phyloP scores from a whole-genome alignment of 2,888 invertebrate species.

The Drosophila demipolita region DNA sequence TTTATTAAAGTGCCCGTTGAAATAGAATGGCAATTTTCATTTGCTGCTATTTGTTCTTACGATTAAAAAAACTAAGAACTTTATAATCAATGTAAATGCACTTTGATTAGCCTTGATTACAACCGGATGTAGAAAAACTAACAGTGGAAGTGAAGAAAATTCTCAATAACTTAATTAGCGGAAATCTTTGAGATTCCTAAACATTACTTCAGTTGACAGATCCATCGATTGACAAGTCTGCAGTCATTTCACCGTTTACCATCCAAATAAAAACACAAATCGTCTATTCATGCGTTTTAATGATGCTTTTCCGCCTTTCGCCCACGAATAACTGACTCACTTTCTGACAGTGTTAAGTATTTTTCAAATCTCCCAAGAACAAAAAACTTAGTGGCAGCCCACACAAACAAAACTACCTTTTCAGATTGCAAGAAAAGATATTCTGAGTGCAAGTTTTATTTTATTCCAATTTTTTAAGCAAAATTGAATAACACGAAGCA shows the following conservation, averaged over 20 bases:
- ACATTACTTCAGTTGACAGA: constrained; percentile 6
- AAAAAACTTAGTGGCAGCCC: constrained; percentile 12
- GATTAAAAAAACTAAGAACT: constrained; percentile 35
- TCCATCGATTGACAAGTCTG: constrained; percentile 1
- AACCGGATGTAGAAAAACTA: constrained; percentile 49
- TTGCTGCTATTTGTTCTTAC: constrained; percentile 48
- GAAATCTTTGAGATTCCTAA: constrained; percentile 23
- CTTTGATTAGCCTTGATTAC: constrained; percentile 53
- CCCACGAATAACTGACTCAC: constrained; percentile 34
- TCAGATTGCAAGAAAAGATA: constrained; percentile 8
- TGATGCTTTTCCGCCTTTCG: constrained; percentile 51
- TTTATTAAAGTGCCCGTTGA: constrained; percentile 46
- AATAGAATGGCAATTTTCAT: constrained; percentile 49
- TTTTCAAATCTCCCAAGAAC: constrained; percentile 38
- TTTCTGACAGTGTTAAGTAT: constrained; percentile 34
- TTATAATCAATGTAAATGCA: constrained; percentile 39
- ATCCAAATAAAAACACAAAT: constrained; percentile 3
- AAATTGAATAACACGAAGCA: constrained; percentile 47
- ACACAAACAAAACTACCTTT: constrained; percentile 4
- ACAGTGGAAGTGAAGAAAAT: constrained; percentile 44
- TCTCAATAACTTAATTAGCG: constrained; percentile 48
- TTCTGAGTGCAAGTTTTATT: constrained; percentile 15
- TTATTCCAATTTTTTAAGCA: constrained; percentile 18
- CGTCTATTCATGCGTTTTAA: constrained; percentile 30
- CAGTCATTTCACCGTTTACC: constrained; percentile 4